Evolutionary conservation across 1,140 invertebrate genomes (phyloP).

Genomic region (Melipona quadrifasciata): DNA sequence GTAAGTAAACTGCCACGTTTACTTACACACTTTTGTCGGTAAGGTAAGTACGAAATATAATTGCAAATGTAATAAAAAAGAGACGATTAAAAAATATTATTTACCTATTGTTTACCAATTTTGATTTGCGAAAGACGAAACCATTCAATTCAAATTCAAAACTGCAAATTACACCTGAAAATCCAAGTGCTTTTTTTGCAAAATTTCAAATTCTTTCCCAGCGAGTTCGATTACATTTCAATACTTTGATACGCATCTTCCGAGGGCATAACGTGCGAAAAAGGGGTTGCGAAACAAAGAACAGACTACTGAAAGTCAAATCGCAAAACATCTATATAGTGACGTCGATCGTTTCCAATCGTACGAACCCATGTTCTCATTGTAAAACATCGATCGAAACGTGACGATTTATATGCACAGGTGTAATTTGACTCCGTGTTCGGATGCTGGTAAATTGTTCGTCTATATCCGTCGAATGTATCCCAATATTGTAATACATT

Average conservation of each 20-base stretch:
- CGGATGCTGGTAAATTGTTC: slow-evolving; percentile 76
- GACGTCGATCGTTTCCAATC: not conserved
- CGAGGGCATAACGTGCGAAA: not conserved
- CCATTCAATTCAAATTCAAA: not conserved
- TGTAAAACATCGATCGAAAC: not conserved
- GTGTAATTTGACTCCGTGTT: slow-evolving; percentile 60
- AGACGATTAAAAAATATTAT: too few relatives aligned
- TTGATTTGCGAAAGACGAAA: too few relatives aligned
- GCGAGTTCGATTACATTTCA: not conserved
- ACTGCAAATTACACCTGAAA: not conserved
- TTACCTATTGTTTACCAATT: too few relatives aligned
- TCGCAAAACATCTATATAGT: not conserved
- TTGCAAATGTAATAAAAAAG: not conserved
- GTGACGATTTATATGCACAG: slow-evolving; percentile 46
- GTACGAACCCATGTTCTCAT: not conserved
- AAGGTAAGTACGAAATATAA: not conserved
- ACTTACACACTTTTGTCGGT: not conserved
- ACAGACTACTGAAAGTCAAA: not conserved
- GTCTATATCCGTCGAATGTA: slow-evolving; percentile 60
- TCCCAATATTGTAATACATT: slow-evolving; percentile 71
- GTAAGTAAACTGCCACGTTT: slow-evolving; percentile 47
- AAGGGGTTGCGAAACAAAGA: not conserved
- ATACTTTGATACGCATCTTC: not conserved
- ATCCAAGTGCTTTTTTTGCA: not conserved
- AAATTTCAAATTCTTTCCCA: too few relatives aligned